These are phyloP conservation scores for Dinomys branickii DNA, from an alignment of 2,113 vertebrate genomes.

Conservation along the genomic window DNA sequence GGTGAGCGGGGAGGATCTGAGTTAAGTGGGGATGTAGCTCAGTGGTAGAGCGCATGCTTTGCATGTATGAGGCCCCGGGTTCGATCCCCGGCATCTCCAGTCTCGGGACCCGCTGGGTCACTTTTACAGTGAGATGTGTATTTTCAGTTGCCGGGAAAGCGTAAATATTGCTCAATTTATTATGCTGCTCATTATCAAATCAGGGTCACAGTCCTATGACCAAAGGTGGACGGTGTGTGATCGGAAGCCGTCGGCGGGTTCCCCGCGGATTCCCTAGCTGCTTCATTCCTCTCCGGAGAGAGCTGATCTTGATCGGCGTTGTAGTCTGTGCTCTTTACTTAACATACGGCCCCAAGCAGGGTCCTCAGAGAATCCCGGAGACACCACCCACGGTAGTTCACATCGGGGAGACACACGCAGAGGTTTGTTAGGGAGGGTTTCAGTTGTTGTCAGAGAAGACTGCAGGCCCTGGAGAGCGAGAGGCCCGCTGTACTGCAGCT, in stretches of 20 bases:
- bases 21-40: rapidly evolving
- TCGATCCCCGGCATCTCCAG: conserved; percentile 12
- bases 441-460: not conserved
- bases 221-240: no score
- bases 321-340: not conserved
- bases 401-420: no score
- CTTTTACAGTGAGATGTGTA: not conserved
- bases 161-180: not conserved
- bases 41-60: conserved; percentile 57
- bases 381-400: no score
- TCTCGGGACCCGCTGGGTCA: rapidly evolving
- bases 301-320: not conserved
- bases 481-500: not conserved
- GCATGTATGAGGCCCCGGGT: conserved; percentile 26
- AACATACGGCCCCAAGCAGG: no score
- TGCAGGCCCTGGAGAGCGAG: no score
- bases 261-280: rapidly evolving
- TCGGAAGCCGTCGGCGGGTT: not conserved
- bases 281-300: not conserved
- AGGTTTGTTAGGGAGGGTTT: not conserved
- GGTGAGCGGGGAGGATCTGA: rapidly evolving
- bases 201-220: no score
- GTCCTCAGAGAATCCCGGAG: no score
- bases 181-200: no score
- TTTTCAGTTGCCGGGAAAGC: not conserved